phyloP scores from a whole-genome alignment of 2,113 vertebrate genomes.

The Bos javanicus region DNA sequence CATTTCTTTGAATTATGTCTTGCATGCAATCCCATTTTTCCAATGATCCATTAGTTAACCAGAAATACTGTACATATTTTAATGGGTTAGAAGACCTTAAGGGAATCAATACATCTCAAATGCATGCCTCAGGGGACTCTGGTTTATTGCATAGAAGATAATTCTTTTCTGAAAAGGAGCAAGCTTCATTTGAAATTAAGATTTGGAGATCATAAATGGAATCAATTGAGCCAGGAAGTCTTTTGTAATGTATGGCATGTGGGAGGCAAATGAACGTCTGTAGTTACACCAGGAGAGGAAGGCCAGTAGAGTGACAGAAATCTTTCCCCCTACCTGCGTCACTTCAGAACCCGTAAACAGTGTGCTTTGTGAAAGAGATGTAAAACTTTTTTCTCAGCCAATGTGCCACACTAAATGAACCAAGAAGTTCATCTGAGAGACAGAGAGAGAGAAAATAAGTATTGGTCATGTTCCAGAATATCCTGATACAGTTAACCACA shows the following conservation, averaged over 20 bases:
- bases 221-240: constrained; percentile 60
- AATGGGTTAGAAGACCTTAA: constrained; percentile 67
- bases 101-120: constrained; percentile 51
- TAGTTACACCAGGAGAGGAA: constrained; percentile 20
- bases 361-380: constrained; percentile 51
- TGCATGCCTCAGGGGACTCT: constrained; percentile 37
- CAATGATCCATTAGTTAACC: constrained; percentile 70
- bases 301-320: constrained; percentile 17
- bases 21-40: constrained; percentile 59
- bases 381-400: constrained; percentile 17
- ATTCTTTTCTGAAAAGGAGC: constrained; percentile 68
- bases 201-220: constrained; percentile 66
- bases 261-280: constrained; percentile 58
- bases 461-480: constrained; percentile 68
- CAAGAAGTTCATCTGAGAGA: constrained; percentile 14
- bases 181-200: constrained; percentile 75
- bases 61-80: constrained; percentile 72
- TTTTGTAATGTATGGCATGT: constrained; percentile 48
- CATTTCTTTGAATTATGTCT: constrained; percentile 66
- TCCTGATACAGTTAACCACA: constrained; percentile 76
- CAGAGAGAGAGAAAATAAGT: not conserved
- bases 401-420: not conserved
- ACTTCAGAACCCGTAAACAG: constrained; percentile 58
- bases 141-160: constrained; percentile 66
- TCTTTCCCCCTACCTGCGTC: not conserved